Evolutionary conservation across 2,113 vertebrate species (phyloP).

Genomic region (Amia ocellicauda): DNA sequence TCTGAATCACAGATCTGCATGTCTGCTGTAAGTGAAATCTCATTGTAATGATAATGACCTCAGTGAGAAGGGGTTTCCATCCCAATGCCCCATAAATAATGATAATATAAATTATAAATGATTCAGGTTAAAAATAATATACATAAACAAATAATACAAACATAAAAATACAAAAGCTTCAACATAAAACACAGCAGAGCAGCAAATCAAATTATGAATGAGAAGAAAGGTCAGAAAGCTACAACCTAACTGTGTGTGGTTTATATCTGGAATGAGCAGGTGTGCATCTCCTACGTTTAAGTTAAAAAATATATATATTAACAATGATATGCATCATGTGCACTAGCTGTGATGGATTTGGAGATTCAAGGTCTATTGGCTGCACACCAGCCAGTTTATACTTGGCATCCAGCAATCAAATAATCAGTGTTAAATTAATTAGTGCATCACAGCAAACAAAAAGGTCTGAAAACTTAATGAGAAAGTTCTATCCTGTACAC

Average conservation of each 20-base stretch:
- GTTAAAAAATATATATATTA: not conserved
- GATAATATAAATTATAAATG: too few relatives aligned
- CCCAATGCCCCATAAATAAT: too few relatives aligned
- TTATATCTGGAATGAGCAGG: constrained; percentile 31
- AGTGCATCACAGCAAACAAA: too few relatives aligned
- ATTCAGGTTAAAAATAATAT: too few relatives aligned
- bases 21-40: too few relatives aligned
- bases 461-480: constrained; percentile 2
- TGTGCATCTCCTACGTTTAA: not conserved
- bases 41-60: too few relatives aligned
- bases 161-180: not conserved
- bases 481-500: too few relatives aligned
- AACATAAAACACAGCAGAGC: constrained; percentile 8
- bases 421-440: too few relatives aligned
- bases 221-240: constrained; percentile 1
- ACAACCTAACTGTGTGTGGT: constrained; percentile 22
- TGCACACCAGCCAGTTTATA: not conserved
- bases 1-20: too few relatives aligned
- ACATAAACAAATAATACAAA: not conserved
- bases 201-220: constrained; percentile 23
- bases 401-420: not conserved
- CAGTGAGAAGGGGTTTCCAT: too few relatives aligned
- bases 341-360: not conserved
- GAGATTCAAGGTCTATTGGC: not conserved
- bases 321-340: not conserved